Conservation (phyloP, 2,797 vertebrate species). For the Tokudaia tokunoshimensis region DNA sequence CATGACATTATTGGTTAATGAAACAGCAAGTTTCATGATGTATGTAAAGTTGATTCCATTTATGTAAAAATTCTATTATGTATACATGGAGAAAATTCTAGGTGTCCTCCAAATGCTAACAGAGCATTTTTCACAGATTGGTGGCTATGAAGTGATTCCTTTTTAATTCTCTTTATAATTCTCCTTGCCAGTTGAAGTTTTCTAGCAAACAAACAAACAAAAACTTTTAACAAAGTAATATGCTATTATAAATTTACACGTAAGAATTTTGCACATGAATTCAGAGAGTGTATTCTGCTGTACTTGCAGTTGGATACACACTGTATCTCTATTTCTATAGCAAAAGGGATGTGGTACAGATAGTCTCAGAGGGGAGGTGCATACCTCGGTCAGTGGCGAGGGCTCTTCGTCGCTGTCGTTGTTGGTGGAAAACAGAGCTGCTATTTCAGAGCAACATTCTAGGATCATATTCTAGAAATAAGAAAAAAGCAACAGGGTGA, state of each 20-base stretch:
- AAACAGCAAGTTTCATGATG: slow-evolving; percentile 17
- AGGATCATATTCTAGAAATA: slow-evolving; percentile 87
- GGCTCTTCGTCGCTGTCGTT: slow-evolving; percentile 62
- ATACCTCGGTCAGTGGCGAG: slow-evolving; percentile 88
- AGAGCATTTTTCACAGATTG: slow-evolving; percentile 22
- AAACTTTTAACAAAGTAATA: slow-evolving; percentile 61
- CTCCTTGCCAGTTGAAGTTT: neutral
- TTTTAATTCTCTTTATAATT: slow-evolving; percentile 53
- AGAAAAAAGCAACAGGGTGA: slow-evolving; percentile 70
- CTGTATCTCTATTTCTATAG: slow-evolving; percentile 65
- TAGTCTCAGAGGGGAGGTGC: slow-evolving; percentile 35
- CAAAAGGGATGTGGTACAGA: neutral
- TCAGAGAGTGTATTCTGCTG: slow-evolving; percentile 43
- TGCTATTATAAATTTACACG: slow-evolving; percentile 7
- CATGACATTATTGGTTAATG: neutral
- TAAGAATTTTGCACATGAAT: slow-evolving; percentile 61
- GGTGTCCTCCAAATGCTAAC: slow-evolving; percentile 17
- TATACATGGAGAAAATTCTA: neutral
- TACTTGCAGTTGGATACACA: slow-evolving; percentile 59
- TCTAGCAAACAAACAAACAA: neutral
- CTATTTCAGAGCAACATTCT: slow-evolving; percentile 89
- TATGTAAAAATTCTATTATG: neutral
- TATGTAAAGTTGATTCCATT: neutral
- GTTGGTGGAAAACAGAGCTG: slow-evolving; percentile 84
- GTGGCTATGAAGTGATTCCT: neutral